These are phyloP conservation scores for Drepana arcuata DNA, from an alignment of 1,140 invertebrate genomes.

Conservation along the genomic window DNA sequence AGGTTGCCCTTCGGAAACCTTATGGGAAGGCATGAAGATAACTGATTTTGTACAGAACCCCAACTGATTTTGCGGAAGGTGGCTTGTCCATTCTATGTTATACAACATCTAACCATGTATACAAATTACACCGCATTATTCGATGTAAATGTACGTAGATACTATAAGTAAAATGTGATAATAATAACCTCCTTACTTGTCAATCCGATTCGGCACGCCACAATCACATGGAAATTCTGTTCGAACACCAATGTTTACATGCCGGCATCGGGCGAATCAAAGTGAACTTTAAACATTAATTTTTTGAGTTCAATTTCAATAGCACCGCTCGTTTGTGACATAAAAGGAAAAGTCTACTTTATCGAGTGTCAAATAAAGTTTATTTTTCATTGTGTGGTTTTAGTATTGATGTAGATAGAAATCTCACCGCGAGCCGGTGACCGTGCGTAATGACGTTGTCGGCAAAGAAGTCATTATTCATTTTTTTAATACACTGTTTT, in stretches of 20 bases:
- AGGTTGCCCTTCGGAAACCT: too few relatives aligned
- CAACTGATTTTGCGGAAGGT: too few relatives aligned
- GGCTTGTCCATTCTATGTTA: constrained; percentile 2
- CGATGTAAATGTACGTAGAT: constrained; percentile 56
- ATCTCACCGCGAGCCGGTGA: constrained; percentile 46
- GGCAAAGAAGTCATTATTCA: constrained; percentile 69
- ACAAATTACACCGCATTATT: constrained; percentile 40
- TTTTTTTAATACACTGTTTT: constrained; percentile 70
- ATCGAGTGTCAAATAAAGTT: neutral
- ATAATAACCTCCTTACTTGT: constrained; percentile 68
- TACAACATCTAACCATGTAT: constrained; percentile 8
- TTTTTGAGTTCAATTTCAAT: constrained; percentile 4
- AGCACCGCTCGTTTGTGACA: too few relatives aligned
- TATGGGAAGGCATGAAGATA: too few relatives aligned
- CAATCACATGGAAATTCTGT: constrained; percentile 43
- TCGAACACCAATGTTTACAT: constrained; percentile 24
- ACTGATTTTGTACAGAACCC: too few relatives aligned
- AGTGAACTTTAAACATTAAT: constrained; percentile 12
- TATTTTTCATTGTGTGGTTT: constrained; percentile 1
- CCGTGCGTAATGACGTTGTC: constrained; percentile 61
- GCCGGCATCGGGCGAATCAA: too few relatives aligned
- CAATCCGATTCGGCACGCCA: constrained; percentile 61
- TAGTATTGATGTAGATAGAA: constrained; percentile 41
- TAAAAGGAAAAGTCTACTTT: constrained; percentile 6
- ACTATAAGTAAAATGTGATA: constrained; percentile 66